phyloP scores from a whole-genome alignment of 2,797 vertebrate genomes.

The Lemur catta region DNA sequence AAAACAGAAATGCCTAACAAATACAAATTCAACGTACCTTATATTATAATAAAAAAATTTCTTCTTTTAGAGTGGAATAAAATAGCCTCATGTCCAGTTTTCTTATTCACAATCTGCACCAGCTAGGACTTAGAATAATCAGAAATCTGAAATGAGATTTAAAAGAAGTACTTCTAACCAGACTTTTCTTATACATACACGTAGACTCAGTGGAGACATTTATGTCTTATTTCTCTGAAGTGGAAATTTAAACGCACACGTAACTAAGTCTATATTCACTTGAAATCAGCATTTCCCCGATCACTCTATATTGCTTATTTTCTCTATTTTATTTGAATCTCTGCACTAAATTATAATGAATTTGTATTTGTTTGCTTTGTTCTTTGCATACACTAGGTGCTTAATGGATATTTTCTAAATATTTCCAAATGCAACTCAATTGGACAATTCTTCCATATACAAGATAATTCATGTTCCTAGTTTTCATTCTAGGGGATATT shows the following conservation, averaged over 20 bases:
- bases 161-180: not conserved
- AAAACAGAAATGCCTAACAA: not conserved
- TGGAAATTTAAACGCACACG: not conserved
- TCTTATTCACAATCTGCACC: not conserved
- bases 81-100: not conserved
- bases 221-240: not conserved
- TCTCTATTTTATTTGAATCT: not conserved
- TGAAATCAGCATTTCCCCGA: not conserved
- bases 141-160: not conserved
- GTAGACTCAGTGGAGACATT: not conserved
- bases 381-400: not conserved
- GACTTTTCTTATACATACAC: not conserved
- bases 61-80: not conserved
- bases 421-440: not conserved
- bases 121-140: not conserved
- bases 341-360: not conserved
- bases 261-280: not conserved
- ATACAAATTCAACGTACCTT: not conserved
- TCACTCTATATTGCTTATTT: not conserved
- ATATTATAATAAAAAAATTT: not conserved
- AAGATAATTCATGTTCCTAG: not conserved
- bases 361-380: not conserved
- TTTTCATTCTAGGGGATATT: not conserved
- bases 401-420: not conserved
- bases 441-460: not conserved